phyloP scores from a whole-genome alignment of 2,888 invertebrate species.

The Standfussiana lucernea region DNA sequence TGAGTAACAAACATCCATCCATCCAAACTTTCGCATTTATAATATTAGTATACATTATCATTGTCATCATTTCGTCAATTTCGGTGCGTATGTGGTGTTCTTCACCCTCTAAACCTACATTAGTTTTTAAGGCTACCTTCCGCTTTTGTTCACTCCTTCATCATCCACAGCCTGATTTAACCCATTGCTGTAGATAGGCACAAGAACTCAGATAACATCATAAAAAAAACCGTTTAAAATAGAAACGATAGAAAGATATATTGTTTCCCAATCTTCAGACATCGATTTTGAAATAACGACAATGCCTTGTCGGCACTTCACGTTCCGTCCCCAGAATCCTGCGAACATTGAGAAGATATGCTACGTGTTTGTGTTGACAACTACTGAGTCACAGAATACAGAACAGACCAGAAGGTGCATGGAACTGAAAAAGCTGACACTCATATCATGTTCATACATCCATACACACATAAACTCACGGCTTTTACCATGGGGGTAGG shows the following conservation, averaged over 20 bases:
- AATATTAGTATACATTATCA: no score
- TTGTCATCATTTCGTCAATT: not conserved
- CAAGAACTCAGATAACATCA: not conserved
- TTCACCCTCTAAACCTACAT: not conserved
- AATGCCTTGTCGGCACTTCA: conserved; percentile 25
- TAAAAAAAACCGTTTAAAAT: not conserved
- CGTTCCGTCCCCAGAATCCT: conserved; percentile 23
- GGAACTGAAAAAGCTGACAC: not conserved
- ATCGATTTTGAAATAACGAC: conserved; percentile 35
- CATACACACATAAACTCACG: not conserved
- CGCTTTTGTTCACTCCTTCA: not conserved
- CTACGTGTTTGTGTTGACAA: conserved; percentile 48
- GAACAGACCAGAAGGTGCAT: conserved; percentile 12
- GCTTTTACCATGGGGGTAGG: not conserved
- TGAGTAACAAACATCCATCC: no score
- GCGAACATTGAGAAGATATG: conserved; percentile 41
- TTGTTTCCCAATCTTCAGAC: not conserved
- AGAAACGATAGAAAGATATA: not conserved
- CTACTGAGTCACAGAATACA: not conserved
- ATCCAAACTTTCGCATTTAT: no score
- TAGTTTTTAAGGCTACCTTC: not conserved
- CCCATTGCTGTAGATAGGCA: not conserved
- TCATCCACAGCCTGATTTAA: not conserved
- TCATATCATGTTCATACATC: not conserved
- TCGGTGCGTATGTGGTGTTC: no score